Evolutionary conservation across 1,140 invertebrate genomes (phyloP).

Genomic region (Leucophenga varia): DNA sequence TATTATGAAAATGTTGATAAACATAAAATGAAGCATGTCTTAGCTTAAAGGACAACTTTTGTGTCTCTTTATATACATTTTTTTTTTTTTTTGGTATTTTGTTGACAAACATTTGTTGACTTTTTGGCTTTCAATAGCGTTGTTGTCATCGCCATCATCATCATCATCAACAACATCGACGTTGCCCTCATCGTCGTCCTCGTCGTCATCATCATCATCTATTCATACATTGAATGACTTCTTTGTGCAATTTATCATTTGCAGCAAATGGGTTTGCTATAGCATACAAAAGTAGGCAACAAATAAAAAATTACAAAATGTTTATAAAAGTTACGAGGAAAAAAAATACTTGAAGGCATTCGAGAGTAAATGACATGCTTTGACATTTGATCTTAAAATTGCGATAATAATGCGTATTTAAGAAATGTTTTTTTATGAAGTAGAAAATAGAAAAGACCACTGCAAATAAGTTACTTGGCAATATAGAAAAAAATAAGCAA

Average conservation of each 20-base stretch:
- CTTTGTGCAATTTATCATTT: too few species aligned
- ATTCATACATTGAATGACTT: slow-evolving; percentile 24
- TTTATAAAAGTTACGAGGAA: slow-evolving; percentile 20
- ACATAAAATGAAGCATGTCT: slow-evolving; percentile 25
- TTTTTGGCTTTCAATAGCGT: slow-evolving; percentile 48
- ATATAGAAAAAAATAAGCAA: too few species aligned
- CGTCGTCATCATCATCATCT: slow-evolving; percentile 16
- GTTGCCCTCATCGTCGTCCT: slow-evolving; percentile 37
- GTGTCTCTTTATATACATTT: neutral
- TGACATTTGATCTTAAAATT: slow-evolving; percentile 46
- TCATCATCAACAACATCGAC: slow-evolving; percentile 17
- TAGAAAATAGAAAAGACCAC: too few species aligned
- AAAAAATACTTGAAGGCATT: slow-evolving; percentile 32
- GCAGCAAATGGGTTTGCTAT: neutral
- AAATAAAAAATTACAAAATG: slow-evolving; percentile 21
- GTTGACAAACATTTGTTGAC: slow-evolving; percentile 33
- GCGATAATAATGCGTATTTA: slow-evolving; percentile 45
- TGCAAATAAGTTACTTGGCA: too few species aligned
- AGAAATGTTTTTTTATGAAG: too few species aligned
- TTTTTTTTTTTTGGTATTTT: neutral
- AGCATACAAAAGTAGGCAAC: slow-evolving; percentile 1
- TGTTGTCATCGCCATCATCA: slow-evolving; percentile 8
- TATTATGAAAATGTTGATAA: too few species aligned
- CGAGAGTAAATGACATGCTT: slow-evolving; percentile 43
- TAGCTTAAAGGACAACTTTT: neutral